Base-by-base conservation (phyloP, 2,113 vertebrate species). In the Corythornis vintsioides region DNA sequence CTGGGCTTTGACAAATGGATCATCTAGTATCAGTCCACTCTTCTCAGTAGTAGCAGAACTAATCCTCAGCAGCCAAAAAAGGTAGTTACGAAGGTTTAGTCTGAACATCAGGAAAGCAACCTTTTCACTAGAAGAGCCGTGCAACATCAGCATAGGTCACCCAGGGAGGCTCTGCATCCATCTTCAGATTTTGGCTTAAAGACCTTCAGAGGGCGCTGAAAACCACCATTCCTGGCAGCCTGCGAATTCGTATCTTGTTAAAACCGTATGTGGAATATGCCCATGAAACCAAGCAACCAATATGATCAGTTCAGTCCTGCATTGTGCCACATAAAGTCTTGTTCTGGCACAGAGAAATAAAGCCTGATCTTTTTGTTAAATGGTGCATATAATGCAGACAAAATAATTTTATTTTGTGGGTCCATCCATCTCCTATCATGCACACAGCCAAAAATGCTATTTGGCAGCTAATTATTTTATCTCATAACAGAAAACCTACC, bases 391-490 rank as follows among this genome's bases (percentile, higher is more conserved):
- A 83, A 63, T 25, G 6, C 9, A 63, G 52, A 31, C 7, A 43
- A 56, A 89, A 42, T 4, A 75, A 65, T 55, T 40, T 8, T 52
- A 5, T 35, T 77, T 76, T 66, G 19, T 33, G 76, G 33, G 33
- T 57, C n/a, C 7, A 38, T 38, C 12, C 31, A 29, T 57, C 22
- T 56, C 31, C 16, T 48, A 35, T 53, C 26, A 72, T 18, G 7
- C 75, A 1, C 16, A 33, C 17, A 88, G 48, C 26, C 61, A 83
- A 92, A 86, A 86, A 45, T 3, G 8, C 2, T 88, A 25, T 72
- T 83, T 86, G 66, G 31, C 57, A 95, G 17, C 43, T 88, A 74
- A 50, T 45, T 53, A 48, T 57, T 86, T 83, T 61, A 75, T 65
- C 57, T 67, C n/a, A 35, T 72, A 86, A 42, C 8, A 90, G 50